A percentile compares a stretch with the other conserved stretches of the same genome.
phyloP scores from a whole-genome alignment of 2,888 invertebrate genomes.

The Andrena bicolor region DNA sequence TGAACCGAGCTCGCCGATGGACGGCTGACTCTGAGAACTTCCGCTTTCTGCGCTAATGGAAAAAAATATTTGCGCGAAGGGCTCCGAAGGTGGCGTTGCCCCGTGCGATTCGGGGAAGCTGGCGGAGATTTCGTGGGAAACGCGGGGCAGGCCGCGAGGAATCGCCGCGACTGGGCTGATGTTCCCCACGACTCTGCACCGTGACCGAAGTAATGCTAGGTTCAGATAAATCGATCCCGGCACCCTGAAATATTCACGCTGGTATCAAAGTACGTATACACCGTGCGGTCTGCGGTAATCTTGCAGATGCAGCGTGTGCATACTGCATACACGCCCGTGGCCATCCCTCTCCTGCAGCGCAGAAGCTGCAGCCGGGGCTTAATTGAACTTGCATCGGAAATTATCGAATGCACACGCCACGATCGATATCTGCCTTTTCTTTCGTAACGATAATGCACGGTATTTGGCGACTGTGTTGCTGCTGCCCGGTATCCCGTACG shows the following conservation, averaged over 20 bases:
- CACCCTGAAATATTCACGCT: slow-evolving; percentile 65
- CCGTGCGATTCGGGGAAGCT: not conserved
- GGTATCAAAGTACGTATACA: slow-evolving; percentile 53
- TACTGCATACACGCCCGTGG: slow-evolving; percentile 18
- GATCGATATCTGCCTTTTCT: slow-evolving; percentile 19
- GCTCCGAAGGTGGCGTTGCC: not conserved
- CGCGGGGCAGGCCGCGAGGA: not conserved
- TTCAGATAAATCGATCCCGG: slow-evolving; percentile 62
- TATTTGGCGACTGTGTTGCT: not conserved
- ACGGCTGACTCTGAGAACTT: not conserved
- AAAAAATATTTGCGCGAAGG: slow-evolving; percentile 3
- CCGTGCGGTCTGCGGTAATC: slow-evolving; percentile 53
- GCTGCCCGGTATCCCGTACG: not conserved
- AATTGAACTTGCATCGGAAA: slow-evolving; percentile 41
- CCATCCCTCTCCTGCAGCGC: slow-evolving; percentile 1
- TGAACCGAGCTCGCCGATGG: not conserved
- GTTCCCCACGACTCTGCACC: slow-evolving; percentile 16
- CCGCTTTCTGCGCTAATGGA: not conserved
- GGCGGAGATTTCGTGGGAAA: not conserved
- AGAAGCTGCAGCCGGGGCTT: slow-evolving; percentile 33
- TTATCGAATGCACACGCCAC: slow-evolving; percentile 36
- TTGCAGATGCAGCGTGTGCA: slow-evolving; percentile 35
- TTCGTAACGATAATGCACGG: slow-evolving; percentile 24
- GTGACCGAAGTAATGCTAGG: slow-evolving; percentile 46
- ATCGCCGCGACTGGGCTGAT: slow-evolving; percentile 20